Evolutionary conservation across 30 jellyfish, hydroid and myxozoan genomes (phyloP), one percentile per base, ranked within the genome.

Genomic region (Morbakka virulenta): DNA sequence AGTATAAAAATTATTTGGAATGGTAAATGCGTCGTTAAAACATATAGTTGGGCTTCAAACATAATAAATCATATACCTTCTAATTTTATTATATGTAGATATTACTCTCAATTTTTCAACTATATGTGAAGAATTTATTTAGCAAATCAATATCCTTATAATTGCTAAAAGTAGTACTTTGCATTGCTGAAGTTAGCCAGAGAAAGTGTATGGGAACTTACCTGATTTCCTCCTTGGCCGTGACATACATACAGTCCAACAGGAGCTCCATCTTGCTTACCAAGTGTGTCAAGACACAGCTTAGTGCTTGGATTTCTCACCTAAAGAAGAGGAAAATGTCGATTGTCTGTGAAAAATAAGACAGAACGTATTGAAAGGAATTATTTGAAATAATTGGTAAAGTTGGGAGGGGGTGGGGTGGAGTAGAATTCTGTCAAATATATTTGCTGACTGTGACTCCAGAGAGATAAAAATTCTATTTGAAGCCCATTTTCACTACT

Each of bases 201-300:
- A n/a, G n/a, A n/a, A n/a, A n/a, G n/a, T n/a, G n/a, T 9, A 6
- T 22, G 61, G 1, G 3, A 47, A 20, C 69, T 66, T 52, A 92
- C 98, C 96, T 92, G 98, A 71, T 92, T 92, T 17, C 98, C 98
- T 6, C 97, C 97, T 77, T 89, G 98, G 4, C 98, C 98, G 75
- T 92, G 98, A 35, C 98, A 92, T 17, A 81, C 67, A 68, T 92
- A 92, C 24, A 92, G 74, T 3, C 98, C 98, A 9, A 92, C 65
- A 3, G 96, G 96, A 26, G 98, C 86, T n/a, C 96, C 98, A 32
- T 92, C 98, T 80, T 86, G 96, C 51, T 85, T 92, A n/a, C 98
- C 98, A 25, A 92, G 81, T 13, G 98, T 92, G 66, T 92, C 98
- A 64, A 92, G 74, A 78, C 98, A 92, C 21, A 92, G 74, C 17